Evolutionary conservation across 2,888 invertebrate genomes (phyloP).

Genomic region (Limnephilus auricula): DNA sequence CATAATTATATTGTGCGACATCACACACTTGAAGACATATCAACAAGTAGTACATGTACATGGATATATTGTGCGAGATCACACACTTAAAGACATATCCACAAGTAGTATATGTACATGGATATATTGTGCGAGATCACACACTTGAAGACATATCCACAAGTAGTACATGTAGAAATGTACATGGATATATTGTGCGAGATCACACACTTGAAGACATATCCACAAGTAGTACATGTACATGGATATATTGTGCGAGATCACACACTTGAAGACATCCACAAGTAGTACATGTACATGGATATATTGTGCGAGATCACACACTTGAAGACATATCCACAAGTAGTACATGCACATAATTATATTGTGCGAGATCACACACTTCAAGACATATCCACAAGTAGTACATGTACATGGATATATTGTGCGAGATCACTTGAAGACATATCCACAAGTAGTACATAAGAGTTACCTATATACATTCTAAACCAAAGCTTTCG

Average conservation of each 20-base stretch:
- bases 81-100: not conserved
- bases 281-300: not conserved
- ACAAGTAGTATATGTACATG: not conserved
- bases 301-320: not conserved
- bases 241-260: not conserved
- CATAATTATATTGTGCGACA: not conserved
- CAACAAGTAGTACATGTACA: not conserved
- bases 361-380: not conserved
- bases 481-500: not conserved
- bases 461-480: not conserved
- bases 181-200: no score
- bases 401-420: no score
- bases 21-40: not conserved
- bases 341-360: not conserved
- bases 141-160: not conserved
- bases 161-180: not conserved
- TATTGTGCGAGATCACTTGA: not conserved
- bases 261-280: not conserved
- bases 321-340: not conserved
- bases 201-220: not conserved
- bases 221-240: not conserved
- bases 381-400: not conserved
- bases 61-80: not conserved
- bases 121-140: not conserved
- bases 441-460: not conserved